These are phyloP conservation scores for Epinotia demarniana DNA, from an alignment of 2,888 invertebrate species.

Conservation along the genomic window DNA sequence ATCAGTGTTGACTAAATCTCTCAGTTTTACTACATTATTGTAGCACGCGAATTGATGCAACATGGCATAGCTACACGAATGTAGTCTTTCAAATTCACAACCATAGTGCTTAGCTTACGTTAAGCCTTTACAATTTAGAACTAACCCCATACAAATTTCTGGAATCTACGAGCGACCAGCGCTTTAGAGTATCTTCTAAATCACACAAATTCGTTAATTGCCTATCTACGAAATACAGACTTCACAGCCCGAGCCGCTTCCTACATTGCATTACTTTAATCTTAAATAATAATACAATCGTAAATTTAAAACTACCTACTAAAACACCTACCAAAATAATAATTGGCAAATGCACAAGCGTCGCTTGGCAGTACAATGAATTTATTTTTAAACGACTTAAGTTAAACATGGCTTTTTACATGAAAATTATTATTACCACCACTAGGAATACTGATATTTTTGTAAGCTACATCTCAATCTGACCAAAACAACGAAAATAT, in stretches of 20 bases:
- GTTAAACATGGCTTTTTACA: slow-evolving; percentile 14
- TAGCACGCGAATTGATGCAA: not conserved
- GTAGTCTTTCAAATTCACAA: slow-evolving; percentile 16
- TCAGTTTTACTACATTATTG: slow-evolving; percentile 21
- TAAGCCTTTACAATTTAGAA: slow-evolving; percentile 23
- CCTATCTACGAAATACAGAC: slow-evolving; percentile 57
- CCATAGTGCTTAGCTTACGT: slow-evolving; percentile 9
- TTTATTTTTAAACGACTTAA: slow-evolving; percentile 39
- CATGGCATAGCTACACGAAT: slow-evolving; percentile 8
- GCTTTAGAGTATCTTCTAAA: slow-evolving; percentile 31
- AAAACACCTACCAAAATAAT: slow-evolving; percentile 35
- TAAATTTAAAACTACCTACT: slow-evolving; percentile 28
- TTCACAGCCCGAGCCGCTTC: slow-evolving; percentile 61
- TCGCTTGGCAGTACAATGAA: slow-evolving; percentile 39
- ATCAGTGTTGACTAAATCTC: slow-evolving; percentile 44
- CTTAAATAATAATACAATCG: slow-evolving; percentile 29
- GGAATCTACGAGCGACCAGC: slow-evolving; percentile 41
- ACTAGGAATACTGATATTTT: slow-evolving; percentile 42
- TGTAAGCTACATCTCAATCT: slow-evolving; percentile 16
- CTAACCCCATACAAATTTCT: slow-evolving; percentile 19
- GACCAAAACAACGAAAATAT: slow-evolving; percentile 14
- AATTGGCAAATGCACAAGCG: slow-evolving; percentile 43
- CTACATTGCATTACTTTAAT: slow-evolving; percentile 39
- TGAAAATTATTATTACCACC: slow-evolving; percentile 24
- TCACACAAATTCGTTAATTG: slow-evolving; percentile 31